These are phyloP conservation scores for Idris sp. DNA, from an alignment of 1,140 invertebrate species.

Conservation along the genomic window DNA sequence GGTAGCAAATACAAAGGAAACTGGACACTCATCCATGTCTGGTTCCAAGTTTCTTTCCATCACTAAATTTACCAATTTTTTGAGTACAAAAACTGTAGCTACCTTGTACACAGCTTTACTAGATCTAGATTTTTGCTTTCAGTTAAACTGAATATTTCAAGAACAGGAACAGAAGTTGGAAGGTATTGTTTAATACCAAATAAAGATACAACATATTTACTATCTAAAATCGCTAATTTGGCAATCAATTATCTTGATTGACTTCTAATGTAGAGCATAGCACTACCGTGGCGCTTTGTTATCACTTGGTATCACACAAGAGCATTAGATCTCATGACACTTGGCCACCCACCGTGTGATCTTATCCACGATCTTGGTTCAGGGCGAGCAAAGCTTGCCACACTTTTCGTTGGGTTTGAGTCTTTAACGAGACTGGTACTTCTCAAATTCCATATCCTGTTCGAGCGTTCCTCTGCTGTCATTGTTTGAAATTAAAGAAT, in stretches of 20 bases:
- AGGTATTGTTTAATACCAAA: too few relatives aligned
- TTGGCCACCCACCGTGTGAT: constrained; percentile 75
- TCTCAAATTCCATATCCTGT: constrained; percentile 77
- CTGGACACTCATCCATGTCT: constrained; percentile 75
- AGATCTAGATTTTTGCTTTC: too few relatives aligned
- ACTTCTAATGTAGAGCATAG: constrained; percentile 10
- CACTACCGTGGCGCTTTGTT: constrained; percentile 24
- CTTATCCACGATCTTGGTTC: constrained; percentile 73
- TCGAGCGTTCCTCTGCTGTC: constrained; percentile 52
- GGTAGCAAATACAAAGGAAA: constrained; percentile 76
- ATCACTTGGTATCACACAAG: constrained; percentile 11
- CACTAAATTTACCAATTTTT: too few relatives aligned
- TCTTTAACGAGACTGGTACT: constrained; percentile 63
- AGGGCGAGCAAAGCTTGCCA: constrained; percentile 51
- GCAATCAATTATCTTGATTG: constrained; percentile 8
- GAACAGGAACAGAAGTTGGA: too few relatives aligned
- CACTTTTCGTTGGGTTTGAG: constrained; percentile 24
- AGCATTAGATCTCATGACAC: constrained; percentile 41
- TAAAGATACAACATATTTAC: too few relatives aligned
- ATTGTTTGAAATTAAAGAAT: constrained; percentile 60
- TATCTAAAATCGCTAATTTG: constrained; percentile 7
- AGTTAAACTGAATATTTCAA: too few relatives aligned
- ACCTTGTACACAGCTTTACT: too few relatives aligned
- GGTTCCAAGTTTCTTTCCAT: constrained; percentile 57
- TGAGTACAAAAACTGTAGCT: too few relatives aligned